Conservation (phyloP, 2,888 invertebrate genomes). For the Rapana venosa region DNA sequence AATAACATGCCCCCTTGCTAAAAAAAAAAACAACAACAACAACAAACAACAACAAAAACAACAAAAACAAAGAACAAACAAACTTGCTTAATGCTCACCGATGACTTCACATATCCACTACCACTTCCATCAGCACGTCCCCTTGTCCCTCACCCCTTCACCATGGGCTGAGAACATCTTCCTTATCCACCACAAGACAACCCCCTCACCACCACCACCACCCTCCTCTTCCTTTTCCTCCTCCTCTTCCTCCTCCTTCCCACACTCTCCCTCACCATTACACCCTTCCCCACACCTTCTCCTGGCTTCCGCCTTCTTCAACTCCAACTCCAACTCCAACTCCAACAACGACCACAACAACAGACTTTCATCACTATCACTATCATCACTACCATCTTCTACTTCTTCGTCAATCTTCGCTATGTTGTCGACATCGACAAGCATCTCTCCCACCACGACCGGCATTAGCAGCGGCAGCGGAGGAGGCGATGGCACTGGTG, state of each 20-base stretch:
- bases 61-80: no score
- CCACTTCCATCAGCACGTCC: not conserved
- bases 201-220: not conserved
- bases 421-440: not conserved
- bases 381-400: no score
- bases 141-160: not conserved
- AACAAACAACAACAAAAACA: no score
- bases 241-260: not conserved
- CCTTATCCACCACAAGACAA: not conserved
- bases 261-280: no score
- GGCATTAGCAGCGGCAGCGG: not conserved
- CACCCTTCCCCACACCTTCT: not conserved
- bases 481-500: not conserved
- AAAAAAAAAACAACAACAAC: not conserved
- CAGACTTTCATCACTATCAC: not conserved
- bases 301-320: no score
- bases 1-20: no score
- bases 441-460: not conserved
- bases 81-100: not conserved
- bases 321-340: not conserved
- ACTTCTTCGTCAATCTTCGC: not conserved
- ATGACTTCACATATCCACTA: not conserved
- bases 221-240: not conserved
- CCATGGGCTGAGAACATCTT: slow-evolving; percentile 19
- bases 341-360: not conserved